Evolutionary conservation across 1,140 invertebrate genomes (phyloP), one percentile per base, ranked within the genome.

Genomic region (Saccostrea echinata): DNA sequence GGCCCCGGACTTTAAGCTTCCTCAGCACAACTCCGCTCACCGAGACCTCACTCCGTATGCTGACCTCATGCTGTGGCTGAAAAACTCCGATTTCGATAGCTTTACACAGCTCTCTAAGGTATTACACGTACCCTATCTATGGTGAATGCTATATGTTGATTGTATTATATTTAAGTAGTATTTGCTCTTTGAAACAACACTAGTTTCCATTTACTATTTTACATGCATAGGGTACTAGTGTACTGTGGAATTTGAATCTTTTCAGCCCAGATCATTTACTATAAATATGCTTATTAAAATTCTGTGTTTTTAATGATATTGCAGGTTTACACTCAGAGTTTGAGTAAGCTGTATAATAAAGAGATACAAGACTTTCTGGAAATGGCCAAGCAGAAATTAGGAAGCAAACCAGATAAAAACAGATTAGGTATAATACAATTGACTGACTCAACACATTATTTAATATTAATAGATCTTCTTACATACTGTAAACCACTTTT

Each of bases 1-100:
- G 89, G 94, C 95, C 12, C 95, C 96, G 91, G 96, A 97, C n/a
- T 95, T 98, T 81, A 96, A 96, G 30, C 95, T 98, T 87, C 97
- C 97, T 2, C 96, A 96, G 86, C 97, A 98, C 94, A 96, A 96
- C 90, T 95, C 96, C 68, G 97, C 98, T 92, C 98, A 99, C 95
- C 96, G 96, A 80, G 97, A 98, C 93, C 96, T 99, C 53, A 96
- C 96, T 90, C 96, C 97, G 21, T 99, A 99, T 94, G 97, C 97
- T 16, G 97, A 98, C 90, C 96, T 99, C 84, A 98, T 99, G 97
- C 97, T 97, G 93, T 98, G 98, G 97, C 95, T 97, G 24, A 97
- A 98, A 95, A 96, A 96, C 68, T 97, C 98, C 95, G 98, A 99
- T 94, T 96, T 96, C 68, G 97, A 97, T 92, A 97, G 97, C 16